Percentiles rank a stretch among this genome's conserved stretches.
phyloP scores from a whole-genome alignment of 2,797 vertebrate species.

The Myripristis jacobus region DNA sequence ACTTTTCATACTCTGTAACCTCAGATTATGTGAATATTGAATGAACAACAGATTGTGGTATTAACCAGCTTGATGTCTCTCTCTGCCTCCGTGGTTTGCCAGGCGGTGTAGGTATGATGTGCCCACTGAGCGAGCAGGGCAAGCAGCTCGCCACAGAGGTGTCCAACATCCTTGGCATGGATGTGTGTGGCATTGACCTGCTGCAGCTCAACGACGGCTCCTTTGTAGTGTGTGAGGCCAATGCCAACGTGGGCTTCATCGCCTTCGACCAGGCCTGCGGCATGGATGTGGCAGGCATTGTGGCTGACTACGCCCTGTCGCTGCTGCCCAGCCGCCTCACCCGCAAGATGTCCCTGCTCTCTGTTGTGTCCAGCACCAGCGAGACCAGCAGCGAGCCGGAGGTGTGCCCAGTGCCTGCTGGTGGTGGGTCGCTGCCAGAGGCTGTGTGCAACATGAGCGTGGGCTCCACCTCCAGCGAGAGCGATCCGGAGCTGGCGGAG shows the following conservation, averaged over 20 bases:
- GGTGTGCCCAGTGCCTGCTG: constrained; percentile 75
- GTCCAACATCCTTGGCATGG: constrained; percentile 94
- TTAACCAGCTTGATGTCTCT: constrained; percentile 32
- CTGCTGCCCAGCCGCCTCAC: constrained; percentile 88
- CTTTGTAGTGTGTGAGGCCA: constrained; percentile 92
- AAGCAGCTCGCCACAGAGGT: constrained; percentile 93
- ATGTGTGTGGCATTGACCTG: constrained; percentile 93
- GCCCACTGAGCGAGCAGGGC: constrained; percentile 90
- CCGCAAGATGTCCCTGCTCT: constrained; percentile 89
- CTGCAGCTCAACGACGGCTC: constrained; percentile 91
- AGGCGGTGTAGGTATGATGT: constrained; percentile 94
- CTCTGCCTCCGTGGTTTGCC: constrained; percentile 17
- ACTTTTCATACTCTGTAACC: not conserved
- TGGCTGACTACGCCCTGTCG: constrained; percentile 92
- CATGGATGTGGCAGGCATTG: constrained; percentile 90
- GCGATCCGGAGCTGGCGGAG: constrained; percentile 89
- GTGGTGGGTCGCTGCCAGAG: constrained; percentile 81
- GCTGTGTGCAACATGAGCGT: constrained; percentile 87
- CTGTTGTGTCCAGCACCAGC: constrained; percentile 87
- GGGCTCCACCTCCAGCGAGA: constrained; percentile 91
- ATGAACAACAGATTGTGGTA: not conserved
- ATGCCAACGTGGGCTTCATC: constrained; percentile 93
- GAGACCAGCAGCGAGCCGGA: constrained; percentile 90
- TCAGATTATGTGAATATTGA: not conserved
- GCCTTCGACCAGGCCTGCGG: constrained; percentile 93